A percentile compares a stretch with the other conserved stretches of the same genome.
These are phyloP conservation scores for Synanthedon myopaeformis DNA, from an alignment of 2,888 invertebrate species.

Conservation along the genomic window DNA sequence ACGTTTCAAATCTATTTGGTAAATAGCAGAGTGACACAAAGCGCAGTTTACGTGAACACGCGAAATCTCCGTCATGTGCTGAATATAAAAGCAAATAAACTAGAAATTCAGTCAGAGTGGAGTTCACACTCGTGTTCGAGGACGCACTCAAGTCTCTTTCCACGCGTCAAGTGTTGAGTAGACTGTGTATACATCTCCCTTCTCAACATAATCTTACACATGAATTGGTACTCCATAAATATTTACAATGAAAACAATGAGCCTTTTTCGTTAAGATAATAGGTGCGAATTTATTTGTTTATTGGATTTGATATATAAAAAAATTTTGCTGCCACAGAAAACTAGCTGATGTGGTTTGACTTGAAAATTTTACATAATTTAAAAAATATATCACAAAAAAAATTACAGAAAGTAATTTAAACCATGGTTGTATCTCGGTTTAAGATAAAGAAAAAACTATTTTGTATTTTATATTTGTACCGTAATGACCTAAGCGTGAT, in stretches of 20 bases:
- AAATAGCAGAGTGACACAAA: conserved; percentile 8
- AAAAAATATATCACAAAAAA: too few relatives aligned
- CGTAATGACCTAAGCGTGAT: too few relatives aligned
- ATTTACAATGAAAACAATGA: conserved; percentile 13
- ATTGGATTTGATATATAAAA: too few relatives aligned
- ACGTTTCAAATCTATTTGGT: too few relatives aligned
- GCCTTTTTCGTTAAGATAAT: neutral
- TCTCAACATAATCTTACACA: conserved; percentile 28
- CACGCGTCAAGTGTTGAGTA: conserved; percentile 46
- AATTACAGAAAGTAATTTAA: too few relatives aligned
- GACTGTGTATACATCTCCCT: conserved; percentile 46
- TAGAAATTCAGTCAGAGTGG: conserved; percentile 37
- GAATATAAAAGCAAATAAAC: conserved; percentile 58
- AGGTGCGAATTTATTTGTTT: too few relatives aligned
- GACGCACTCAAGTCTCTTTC: conserved; percentile 25
- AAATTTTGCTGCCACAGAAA: too few relatives aligned
- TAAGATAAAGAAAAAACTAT: too few relatives aligned
- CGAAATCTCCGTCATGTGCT: conserved; percentile 43
- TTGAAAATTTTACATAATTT: too few relatives aligned
- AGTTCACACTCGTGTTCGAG: conserved; percentile 46
- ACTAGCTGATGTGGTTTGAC: too few relatives aligned
- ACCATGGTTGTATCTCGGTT: too few relatives aligned
- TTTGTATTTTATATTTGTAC: too few relatives aligned
- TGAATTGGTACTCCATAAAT: conserved; percentile 30
- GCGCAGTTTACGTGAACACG: conserved; percentile 21